Conservation (phyloP, 2,113 vertebrate genomes). For the Tretioscincus oriximinensis region DNA sequence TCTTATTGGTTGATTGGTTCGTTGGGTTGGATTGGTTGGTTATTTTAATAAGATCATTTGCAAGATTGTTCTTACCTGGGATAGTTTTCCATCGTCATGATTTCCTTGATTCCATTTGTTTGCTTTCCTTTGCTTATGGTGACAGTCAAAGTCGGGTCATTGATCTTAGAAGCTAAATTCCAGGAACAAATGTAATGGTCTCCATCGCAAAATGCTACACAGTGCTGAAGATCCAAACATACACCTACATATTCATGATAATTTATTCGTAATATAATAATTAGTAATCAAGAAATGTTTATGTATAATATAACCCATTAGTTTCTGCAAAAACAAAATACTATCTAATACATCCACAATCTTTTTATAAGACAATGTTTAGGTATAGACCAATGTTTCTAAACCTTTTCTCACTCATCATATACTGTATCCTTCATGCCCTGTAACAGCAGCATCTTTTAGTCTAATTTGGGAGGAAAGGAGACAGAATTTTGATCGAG, state of each 20-base stretch:
- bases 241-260: slow-evolving; percentile 43
- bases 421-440: too few species aligned
- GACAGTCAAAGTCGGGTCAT: slow-evolving; percentile 65
- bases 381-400: too few species aligned
- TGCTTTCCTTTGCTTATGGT: slow-evolving; percentile 60
- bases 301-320: too few species aligned
- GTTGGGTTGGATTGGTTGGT: too few species aligned
- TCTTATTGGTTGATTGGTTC: too few species aligned
- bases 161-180: slow-evolving; percentile 66
- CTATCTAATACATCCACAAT: background rate
- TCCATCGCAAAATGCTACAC: slow-evolving; percentile 61
- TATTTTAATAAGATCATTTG: background rate
- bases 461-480: too few species aligned
- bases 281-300: background rate
- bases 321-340: background rate
- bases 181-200: slow-evolving; percentile 61
- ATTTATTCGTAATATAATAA: background rate
- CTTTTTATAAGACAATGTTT: background rate
- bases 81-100: slow-evolving; percentile 54
- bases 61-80: slow-evolving; percentile 43
- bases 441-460: too few species aligned
- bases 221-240: slow-evolving; percentile 64
- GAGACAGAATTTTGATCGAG: too few species aligned
- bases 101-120: slow-evolving; percentile 59
- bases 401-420: too few species aligned